Conservation (phyloP, 2,113 vertebrate genomes). For the Salvelinus fontinalis region DNA sequence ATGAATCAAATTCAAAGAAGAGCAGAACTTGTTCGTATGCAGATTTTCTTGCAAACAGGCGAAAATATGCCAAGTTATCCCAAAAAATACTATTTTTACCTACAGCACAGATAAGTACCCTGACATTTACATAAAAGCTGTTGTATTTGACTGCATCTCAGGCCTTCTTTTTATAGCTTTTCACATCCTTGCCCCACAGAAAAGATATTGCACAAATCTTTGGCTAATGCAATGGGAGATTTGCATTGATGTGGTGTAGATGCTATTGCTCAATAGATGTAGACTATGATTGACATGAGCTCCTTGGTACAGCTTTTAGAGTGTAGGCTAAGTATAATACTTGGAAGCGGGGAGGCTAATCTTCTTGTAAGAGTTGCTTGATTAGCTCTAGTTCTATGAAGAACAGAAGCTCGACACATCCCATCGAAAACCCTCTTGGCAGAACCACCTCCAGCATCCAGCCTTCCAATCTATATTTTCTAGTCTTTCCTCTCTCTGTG, state of each 20-base stretch:
- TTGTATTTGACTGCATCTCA: constrained; percentile 35
- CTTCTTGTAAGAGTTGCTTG: constrained; percentile 35
- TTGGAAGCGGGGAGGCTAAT: constrained; percentile 40
- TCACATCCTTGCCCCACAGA: constrained; percentile 17
- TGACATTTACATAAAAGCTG: constrained; percentile 34
- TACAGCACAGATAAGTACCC: constrained; percentile 17
- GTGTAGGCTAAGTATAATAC: constrained; percentile 6
- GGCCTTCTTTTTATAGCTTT: constrained; percentile 23
- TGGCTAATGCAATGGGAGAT: constrained; percentile 34
- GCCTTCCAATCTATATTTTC: neutral
- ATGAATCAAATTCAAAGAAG: constrained; percentile 43
- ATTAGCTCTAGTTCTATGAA: constrained; percentile 20
- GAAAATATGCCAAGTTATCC: constrained; percentile 46
- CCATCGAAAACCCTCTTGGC: constrained; percentile 34
- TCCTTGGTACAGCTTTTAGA: constrained; percentile 15
- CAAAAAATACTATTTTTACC: constrained; percentile 46
- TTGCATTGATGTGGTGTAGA: constrained; percentile 29
- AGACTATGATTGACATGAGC: neutral
- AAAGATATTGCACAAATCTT: constrained; percentile 19
- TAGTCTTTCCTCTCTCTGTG: neutral
- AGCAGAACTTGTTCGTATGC: constrained; percentile 63
- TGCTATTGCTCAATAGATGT: constrained; percentile 20
- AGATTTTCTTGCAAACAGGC: constrained; percentile 44
- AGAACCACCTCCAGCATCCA: neutral
- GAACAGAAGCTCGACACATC: constrained; percentile 1